Evolutionary conservation across 2,888 invertebrate species (phyloP).

Genomic region (Sinelater perroti): DNA sequence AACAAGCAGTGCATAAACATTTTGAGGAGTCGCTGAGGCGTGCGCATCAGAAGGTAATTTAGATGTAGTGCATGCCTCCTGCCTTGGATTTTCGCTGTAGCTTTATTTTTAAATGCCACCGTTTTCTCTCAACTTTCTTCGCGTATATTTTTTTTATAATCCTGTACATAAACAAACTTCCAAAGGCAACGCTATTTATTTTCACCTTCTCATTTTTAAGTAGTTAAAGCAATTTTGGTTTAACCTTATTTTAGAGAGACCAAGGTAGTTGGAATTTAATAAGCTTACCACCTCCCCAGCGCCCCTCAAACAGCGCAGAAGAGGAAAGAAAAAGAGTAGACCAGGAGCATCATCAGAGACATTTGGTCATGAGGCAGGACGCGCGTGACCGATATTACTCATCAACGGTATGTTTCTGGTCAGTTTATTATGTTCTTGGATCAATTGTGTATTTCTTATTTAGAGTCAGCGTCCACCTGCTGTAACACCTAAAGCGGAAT

Average conservation of each 20-base stretch:
- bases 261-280: conserved; percentile 51
- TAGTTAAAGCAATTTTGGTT: not conserved
- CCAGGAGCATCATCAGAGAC: conserved; percentile 58
- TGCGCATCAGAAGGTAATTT: conserved; percentile 76
- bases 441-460: conserved; percentile 31
- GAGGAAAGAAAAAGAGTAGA: conserved; percentile 57
- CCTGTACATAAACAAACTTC: no score
- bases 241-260: conserved; percentile 23
- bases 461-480: conserved; percentile 56
- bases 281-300: conserved; percentile 52
- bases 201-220: no score
- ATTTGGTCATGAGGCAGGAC: conserved; percentile 53
- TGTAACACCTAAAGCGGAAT: conserved; percentile 60
- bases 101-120: not conserved
- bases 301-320: conserved; percentile 49
- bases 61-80: not conserved
- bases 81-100: not conserved
- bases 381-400: conserved; percentile 54
- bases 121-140: not conserved
- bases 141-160: not conserved
- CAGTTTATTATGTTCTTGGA: not conserved
- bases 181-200: no score
- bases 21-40: conserved; percentile 87
- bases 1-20: conserved; percentile 83
- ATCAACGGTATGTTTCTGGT: conserved; percentile 28